Conservation (phyloP, 2,113 vertebrate species). For the Cavia aperea region DNA sequence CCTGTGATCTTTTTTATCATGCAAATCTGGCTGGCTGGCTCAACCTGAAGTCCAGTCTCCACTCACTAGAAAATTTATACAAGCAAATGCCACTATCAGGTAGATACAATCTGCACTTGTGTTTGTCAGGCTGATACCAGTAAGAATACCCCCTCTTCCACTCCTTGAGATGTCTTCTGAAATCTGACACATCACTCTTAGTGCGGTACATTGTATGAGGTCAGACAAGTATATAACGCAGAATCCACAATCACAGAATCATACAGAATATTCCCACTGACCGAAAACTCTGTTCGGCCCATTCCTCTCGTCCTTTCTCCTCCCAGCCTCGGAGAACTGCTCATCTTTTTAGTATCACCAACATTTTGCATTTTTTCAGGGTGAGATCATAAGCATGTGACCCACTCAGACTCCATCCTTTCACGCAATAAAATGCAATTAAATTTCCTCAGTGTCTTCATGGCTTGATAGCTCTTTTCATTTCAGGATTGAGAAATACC, state of each 20-base stretch:
- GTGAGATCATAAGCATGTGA: not conserved
- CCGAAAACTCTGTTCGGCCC: not conserved
- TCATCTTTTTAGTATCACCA: not conserved
- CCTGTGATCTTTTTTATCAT: not conserved
- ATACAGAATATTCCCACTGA: not conserved
- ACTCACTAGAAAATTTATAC: not conserved
- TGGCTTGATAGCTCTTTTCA: not conserved
- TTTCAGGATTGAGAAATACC: not conserved
- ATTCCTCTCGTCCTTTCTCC: too few species aligned
- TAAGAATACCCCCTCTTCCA: not conserved
- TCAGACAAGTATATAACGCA: not conserved
- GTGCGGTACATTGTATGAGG: not conserved
- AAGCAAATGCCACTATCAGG: not conserved
- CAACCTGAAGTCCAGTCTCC: conserved; percentile 2
- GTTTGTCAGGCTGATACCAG: not conserved
- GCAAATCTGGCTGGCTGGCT: not conserved
- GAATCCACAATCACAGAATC: not conserved
- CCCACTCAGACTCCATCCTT: not conserved
- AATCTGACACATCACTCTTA: not conserved
- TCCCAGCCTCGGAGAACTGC: not conserved
- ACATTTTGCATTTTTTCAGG: not conserved
- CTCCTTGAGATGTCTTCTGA: not conserved
- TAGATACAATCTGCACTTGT: not conserved
- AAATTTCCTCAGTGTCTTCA: not conserved
- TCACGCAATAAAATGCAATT: not conserved